These are phyloP conservation scores for Eupithecia subfuscata DNA, from an alignment of 2,888 invertebrate genomes.

Conservation along the genomic window DNA sequence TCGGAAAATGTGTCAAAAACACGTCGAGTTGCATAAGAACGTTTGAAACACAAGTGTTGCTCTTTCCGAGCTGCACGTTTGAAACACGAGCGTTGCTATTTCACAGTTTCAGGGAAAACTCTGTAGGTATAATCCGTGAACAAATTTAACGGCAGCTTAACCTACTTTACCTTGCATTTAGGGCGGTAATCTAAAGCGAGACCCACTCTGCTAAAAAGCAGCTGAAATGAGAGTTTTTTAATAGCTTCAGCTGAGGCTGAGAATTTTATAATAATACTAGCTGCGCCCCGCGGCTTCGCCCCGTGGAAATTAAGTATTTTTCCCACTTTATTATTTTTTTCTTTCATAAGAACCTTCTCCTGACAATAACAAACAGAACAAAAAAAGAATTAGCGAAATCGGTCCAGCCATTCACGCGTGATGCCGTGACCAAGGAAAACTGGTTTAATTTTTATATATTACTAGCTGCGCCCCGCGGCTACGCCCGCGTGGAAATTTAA, in stretches of 20 bases:
- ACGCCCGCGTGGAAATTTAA: too few species aligned
- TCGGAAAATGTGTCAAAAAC: slow-evolving; percentile 6
- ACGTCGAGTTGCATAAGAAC: neutral
- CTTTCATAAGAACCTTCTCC: too few species aligned
- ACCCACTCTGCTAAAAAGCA: neutral
- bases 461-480: too few species aligned
- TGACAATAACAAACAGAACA: too few species aligned
- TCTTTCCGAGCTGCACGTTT: neutral
- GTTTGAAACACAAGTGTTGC: neutral
- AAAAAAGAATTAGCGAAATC: too few species aligned
- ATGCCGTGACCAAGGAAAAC: too few species aligned
- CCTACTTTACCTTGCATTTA: neutral
- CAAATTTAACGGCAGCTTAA: slow-evolving; percentile 3
- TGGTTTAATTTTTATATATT: too few species aligned
- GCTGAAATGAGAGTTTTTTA: neutral
- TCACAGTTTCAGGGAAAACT: neutral
- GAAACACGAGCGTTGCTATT: neutral
- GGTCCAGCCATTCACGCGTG: too few species aligned
- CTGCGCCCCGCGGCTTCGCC: too few species aligned
- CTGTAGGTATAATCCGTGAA: neutral
- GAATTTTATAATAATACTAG: too few species aligned
- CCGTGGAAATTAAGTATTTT: too few species aligned
- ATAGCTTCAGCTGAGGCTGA: neutral
- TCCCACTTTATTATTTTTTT: too few species aligned
- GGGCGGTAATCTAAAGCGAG: neutral